Base-by-base conservation (phyloP, 30 jellyfish, hydroid and myxozoan genomes). In the Rhopilema esculentum region DNA sequence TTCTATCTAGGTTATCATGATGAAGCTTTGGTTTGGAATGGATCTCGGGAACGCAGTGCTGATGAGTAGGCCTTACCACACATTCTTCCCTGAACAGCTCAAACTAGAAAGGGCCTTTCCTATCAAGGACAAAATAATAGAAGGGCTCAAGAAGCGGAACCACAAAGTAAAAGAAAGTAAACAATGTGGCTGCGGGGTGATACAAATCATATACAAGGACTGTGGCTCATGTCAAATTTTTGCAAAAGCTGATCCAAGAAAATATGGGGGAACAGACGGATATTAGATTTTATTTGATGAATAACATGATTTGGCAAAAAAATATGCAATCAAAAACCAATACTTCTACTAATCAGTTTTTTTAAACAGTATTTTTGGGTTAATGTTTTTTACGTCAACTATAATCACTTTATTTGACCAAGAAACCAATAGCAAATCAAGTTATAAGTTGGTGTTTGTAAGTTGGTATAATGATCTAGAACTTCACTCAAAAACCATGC, bases 231-330 rank as follows among this genome's bases (percentile, higher is more conserved):
- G 82, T 2, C 70, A 49, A 27, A 89, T 94, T 6, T 71, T 66
- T 53, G 98, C 97, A 18, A 90, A 84, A 63, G 65, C 97, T 72
- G 99, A 94, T 66, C 98, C 98, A 1, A 73, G 99, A 53, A 94
- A 94, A 71, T 50, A 94, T 9, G 98, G 97, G 7, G 48, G 52
- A 52, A 57, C 97, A 9, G 98, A 64, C 49, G 98, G 98, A 16
- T 93, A 86, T 68, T 93, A 93, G 65, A 78, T 17, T 22, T 49
- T 23, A 23, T 12, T 2, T 69, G 49, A 69, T 15, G 80, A 21
- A 69, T 20, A 7, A 21, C 30, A 2, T 16, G 22, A 48, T 18
- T 27, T 68, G 20, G 32, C 79, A 68, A 68, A 8, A 26, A 26
- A 33, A n/a, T n/a, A n/a, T n/a, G n/a, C n/a, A n/a, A n/a, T n/a